Evolutionary conservation across 2,797 vertebrate genomes (phyloP), one percentile per base, ranked within the genome.

Genomic region (Martes flavigula): DNA sequence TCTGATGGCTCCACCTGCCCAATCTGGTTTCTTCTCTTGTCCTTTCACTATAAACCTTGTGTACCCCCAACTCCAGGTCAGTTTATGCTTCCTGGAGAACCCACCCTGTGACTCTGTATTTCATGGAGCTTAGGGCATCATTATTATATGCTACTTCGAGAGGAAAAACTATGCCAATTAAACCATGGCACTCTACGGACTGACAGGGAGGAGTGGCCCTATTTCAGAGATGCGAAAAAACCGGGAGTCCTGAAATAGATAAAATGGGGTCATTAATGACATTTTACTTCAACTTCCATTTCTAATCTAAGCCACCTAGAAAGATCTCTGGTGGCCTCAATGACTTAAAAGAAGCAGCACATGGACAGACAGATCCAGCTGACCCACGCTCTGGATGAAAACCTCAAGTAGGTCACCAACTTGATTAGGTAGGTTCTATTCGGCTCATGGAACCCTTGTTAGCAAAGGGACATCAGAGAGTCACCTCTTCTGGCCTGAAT

Each of bases 251-350:
- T 79, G 62, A 93, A 93, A 91, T 30, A 94, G 84, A 81, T 54
- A 81, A 73, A 87, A 92, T 82, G 18, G 54, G 11, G 32, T 85
- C 27, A 92, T 68, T 46, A 54, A 17, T 83, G 83, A 78, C 14
- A 82, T 70, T 93, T 73, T 82, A 85, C 40, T 79, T 92, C n/a
- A 92, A 93, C 25, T 93, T 35, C n/a, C 35, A 56, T 87, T 96
- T 97, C n/a, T 89, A 83, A 70, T 91, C n/a, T 83, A 43, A 84
- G 86, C 25, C 56, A 66, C 51, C 27, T 15, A 96, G 25, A 85
- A 92, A 91, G 72, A 91, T 5, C 35, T 94, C 56, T 79, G 38
- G 46, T 77, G 62, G 58, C 35, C 43, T 90, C 60, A 43, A 6
- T 46, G 84, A 94, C 12, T 30, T 51, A 38, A 87, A 91, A 77